Conservation (phyloP, 2,113 vertebrate genomes). For the Oncorhynchus gorbuscha region DNA sequence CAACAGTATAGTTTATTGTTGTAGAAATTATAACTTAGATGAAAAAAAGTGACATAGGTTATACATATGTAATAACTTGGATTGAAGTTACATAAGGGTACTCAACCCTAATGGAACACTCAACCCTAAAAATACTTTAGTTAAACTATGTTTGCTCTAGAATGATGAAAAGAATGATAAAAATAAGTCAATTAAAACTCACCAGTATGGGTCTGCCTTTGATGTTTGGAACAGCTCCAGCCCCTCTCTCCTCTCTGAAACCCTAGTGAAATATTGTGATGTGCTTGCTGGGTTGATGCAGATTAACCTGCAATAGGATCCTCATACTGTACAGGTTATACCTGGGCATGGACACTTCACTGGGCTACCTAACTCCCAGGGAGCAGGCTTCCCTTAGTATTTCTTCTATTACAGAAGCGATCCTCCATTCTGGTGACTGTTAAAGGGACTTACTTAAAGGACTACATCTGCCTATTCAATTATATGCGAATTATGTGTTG, state of each 20-base stretch:
- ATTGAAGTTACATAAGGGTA: too few relatives aligned
- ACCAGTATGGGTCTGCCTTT: constrained; percentile 49
- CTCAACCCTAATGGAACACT: too few relatives aligned
- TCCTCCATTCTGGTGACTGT: background rate
- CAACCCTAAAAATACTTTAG: too few relatives aligned
- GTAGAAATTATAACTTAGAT: too few relatives aligned
- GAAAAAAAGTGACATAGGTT: too few relatives aligned
- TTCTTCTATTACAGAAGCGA: background rate
- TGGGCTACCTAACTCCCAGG: background rate
- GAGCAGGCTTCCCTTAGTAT: background rate
- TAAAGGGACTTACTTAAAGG: background rate
- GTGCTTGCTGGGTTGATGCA: constrained; percentile 14
- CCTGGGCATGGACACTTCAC: background rate
- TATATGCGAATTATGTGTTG: constrained; percentile 17
- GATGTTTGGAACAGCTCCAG: constrained; percentile 22
- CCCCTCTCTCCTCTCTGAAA: constrained; percentile 10
- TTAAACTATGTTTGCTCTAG: too few relatives aligned
- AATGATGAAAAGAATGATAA: too few relatives aligned
- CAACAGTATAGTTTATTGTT: background rate
- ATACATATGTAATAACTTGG: too few relatives aligned
- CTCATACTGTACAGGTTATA: background rate
- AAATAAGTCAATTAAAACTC: constrained; percentile 15
- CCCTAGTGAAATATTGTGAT: constrained; percentile 48
- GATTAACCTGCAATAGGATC: background rate
- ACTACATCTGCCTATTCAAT: constrained; percentile 13